Evolutionary conservation across 2,888 invertebrate genomes (phyloP), one percentile per base, ranked within the genome.

Genomic region (Calameuta idolon): DNA sequence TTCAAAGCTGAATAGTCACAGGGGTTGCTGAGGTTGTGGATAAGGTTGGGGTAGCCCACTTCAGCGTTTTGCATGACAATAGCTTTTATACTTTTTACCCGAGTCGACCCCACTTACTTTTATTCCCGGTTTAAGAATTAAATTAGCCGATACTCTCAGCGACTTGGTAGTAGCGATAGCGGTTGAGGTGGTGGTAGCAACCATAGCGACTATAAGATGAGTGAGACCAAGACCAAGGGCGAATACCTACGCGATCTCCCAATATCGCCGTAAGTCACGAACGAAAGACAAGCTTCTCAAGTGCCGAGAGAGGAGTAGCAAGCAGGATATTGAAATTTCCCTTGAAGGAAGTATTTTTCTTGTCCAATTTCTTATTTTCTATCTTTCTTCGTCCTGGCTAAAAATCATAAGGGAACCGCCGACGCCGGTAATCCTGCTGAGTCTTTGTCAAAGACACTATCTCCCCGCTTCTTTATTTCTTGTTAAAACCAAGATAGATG

Each of bases 231-330:
- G 82, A 85, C 86, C 85, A 84, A 85, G 79, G 83, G 86, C 84
- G 84, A 88, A 81, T 81, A 87, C 55, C 55, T 55, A 23, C 85
- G 85, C 85, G 87, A 88, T 91, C 90, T 89, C 88, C 87, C 88
- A 90, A 89, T 92, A 84, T 88, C 89, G 85, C 86, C 83, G 84
- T 79, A 81, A 88, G 88, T 88, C 89, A 88, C 87, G 87, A 85
- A 86, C 85, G 82, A 81, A 82, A 75, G 74, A 74, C 74, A 75
- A 31, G 31, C 55, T 80, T 79, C 83, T 81, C 82, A 79, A 85
- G 85, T 83, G 81, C 81, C 81, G 81, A 85, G 79, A 81, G 77
- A 77, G 79, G 83, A 84, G 84, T 82, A 80, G 82, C 82, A 83
- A 83, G 82, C 86, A 83, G 87, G 86, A 88, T 90, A 89, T 88